Evolutionary conservation across 1,140 invertebrate species (phyloP), one percentile per base, ranked within the genome.

Genomic region (Zaprionus camerounensis): DNA sequence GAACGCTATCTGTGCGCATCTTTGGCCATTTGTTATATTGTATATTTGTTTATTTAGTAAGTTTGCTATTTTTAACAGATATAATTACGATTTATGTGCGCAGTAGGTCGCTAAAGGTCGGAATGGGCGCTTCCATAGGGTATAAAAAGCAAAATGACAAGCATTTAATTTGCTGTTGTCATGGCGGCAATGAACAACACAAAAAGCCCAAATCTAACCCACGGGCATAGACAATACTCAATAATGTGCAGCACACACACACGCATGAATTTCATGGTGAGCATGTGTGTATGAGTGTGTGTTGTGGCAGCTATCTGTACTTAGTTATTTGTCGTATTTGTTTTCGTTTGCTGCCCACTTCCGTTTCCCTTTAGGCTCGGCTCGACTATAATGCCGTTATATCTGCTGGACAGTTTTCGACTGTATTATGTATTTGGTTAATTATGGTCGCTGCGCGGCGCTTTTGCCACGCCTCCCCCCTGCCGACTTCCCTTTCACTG

Each of bases 381-480:
- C 20, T 22, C 24, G 36, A 22, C 49, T 55, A 66, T 57, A 79
- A 69, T 66, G 46, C 71, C 67, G 70, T 58, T 64, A 65, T 76
- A 71, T 71, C 61, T 53, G 68, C 41, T 59, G 73, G 74, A 69
- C 82, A 72, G 63, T 77, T 70, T 80, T 84, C 74, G 69, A 78
- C 74, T 84, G 81, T 88, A 81, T 87, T 88, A 88, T 87, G 88
- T 87, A 87, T 87, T 81, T 88, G 83, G 84, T 87, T 87, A 87
- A 87, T 87, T 87, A 87, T 87, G 81, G 78, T 59, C 71, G 73
- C 69, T 73, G 78, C 55, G 81, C 73, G 72, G 41, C 61, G 76
- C 66, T 76, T 44, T 64, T 57, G 56, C 44, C 15, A 64, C 24
- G 24, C 44, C 26, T 36, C 41, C 62, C 28, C 44, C 12, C 22